Evolutionary conservation across 2,113 vertebrate species (phyloP), one percentile per base, ranked within the genome.

Genomic region (Oreochromis spilurus): DNA sequence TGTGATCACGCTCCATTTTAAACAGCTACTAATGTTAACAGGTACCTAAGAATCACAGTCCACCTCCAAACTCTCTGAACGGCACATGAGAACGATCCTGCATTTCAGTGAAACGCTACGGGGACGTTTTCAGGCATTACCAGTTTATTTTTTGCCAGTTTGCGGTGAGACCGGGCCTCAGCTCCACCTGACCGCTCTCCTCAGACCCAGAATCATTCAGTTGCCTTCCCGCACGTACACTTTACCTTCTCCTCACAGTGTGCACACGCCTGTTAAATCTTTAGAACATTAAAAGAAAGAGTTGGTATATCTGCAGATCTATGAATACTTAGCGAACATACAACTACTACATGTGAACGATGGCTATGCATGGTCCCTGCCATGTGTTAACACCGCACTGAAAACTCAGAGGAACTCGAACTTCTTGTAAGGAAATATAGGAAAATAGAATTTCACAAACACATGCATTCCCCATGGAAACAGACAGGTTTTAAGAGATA

Each of bases 361-460:
- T 54, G 88, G 79, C 70, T 86, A 79, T 85, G 90, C 81, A 83
- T 83, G 84, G 88, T 93, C 81, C 89, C 84, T 80, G 92, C 88
- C 88, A 90, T 57, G 87, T 87, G 87, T 83, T 36, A 36, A 67
- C 45, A 65, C 40, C 2, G 24, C 52, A 78, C 83, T 53, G 83
- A 72, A 55, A 16, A 81, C 83, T 94, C 88, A 92, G 93, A 94
- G 93, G 87, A 91, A 88, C 57, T 57, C 48, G 0, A 45, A 48
- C 19, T 81, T 75, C 83, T 93, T 87, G 92, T 95, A 94, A 79
- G 86, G 84, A 90, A 91, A 92, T 88, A 84, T 86, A 90, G 92
- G 89, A 93, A 94, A 93, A 89, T 88, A 91, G 57, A 87, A 85
- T 89, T 88, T 91, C 86, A 93, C 72, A 87, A 89, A 93, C 87